phyloP scores from a whole-genome alignment of 2,797 vertebrate genomes.

The Leuciscus waleckii region DNA sequence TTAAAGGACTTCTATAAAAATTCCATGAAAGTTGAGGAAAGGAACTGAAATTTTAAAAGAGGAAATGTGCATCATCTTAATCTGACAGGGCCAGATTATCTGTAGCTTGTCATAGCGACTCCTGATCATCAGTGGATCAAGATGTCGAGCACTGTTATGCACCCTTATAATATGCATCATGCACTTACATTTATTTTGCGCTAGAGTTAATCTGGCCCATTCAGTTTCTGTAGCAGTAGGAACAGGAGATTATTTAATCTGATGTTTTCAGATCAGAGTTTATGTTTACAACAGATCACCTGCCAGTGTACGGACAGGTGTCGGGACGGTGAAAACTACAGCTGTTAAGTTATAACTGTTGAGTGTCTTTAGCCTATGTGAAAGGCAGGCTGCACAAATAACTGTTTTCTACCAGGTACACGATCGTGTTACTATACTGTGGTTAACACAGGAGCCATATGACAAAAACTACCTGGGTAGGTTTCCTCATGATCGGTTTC shows the following conservation, averaged over 20 bases:
- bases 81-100: slow-evolving; percentile 37
- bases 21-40: not conserved
- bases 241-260: slow-evolving; percentile 11
- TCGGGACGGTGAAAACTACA: slow-evolving; percentile 1
- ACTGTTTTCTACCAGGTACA: slow-evolving; percentile 37
- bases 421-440: slow-evolving; percentile 43
- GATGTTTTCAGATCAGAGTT: slow-evolving; percentile 50
- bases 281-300: slow-evolving; percentile 63
- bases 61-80: slow-evolving; percentile 10
- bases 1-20: slow-evolving; percentile 11
- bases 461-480: slow-evolving; percentile 40
- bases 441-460: slow-evolving; percentile 44
- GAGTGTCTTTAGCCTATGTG: slow-evolving; percentile 31
- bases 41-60: not conserved
- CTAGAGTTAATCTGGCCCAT: slow-evolving; percentile 28
- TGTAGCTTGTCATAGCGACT: not conserved
- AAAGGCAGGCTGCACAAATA: slow-evolving; percentile 45
- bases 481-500: slow-evolving; percentile 41
- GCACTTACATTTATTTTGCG: slow-evolving; percentile 21
- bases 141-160: slow-evolving; percentile 26
- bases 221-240: slow-evolving; percentile 16
- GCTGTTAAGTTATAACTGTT: slow-evolving; percentile 23
- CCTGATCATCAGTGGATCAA: slow-evolving; percentile 5
- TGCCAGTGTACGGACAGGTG: slow-evolving; percentile 33
- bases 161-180: not conserved